These are phyloP conservation scores for Paradisaea rubra DNA, from an alignment of 2,113 vertebrate genomes.

Conservation along the genomic window DNA sequence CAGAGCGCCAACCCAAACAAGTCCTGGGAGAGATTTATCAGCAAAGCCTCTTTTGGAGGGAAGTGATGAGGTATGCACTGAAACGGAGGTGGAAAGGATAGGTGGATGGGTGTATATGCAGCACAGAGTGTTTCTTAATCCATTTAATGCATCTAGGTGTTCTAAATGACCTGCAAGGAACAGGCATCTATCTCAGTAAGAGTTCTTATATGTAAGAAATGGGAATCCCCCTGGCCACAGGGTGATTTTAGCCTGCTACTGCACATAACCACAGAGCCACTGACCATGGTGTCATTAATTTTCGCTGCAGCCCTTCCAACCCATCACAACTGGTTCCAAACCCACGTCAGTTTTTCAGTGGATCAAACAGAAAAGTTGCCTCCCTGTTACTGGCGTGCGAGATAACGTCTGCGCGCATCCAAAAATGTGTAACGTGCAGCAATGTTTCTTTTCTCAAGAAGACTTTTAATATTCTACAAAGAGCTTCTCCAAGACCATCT, in stretches of 20 bases:
- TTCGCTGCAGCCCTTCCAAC: not conserved
- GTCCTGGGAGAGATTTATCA: not conserved
- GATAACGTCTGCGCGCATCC: not conserved
- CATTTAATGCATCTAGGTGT: not conserved
- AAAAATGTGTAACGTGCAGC: fast-evolving
- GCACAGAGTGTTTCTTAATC: not conserved
- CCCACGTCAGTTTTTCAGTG: not conserved
- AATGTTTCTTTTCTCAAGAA: not conserved
- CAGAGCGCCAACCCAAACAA: not conserved
- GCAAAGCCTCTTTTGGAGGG: not conserved
- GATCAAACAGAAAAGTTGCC: not conserved
- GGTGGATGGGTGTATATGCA: not conserved
- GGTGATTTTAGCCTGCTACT: not conserved
- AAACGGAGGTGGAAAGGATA: not conserved
- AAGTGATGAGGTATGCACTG: not conserved
- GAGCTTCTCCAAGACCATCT: not conserved
- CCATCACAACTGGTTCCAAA: not conserved
- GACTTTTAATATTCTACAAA: not conserved
- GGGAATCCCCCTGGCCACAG: not conserved
- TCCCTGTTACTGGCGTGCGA: not conserved
- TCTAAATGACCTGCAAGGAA: not conserved
- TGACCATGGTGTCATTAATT: not conserved
- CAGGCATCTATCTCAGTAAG: not conserved
- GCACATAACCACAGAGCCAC: not conserved
- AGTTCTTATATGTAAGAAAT: not conserved